Evolutionary conservation across 2,797 vertebrate species (phyloP), one percentile per base, ranked within the genome.

Genomic region (Glossophaga mutica): DNA sequence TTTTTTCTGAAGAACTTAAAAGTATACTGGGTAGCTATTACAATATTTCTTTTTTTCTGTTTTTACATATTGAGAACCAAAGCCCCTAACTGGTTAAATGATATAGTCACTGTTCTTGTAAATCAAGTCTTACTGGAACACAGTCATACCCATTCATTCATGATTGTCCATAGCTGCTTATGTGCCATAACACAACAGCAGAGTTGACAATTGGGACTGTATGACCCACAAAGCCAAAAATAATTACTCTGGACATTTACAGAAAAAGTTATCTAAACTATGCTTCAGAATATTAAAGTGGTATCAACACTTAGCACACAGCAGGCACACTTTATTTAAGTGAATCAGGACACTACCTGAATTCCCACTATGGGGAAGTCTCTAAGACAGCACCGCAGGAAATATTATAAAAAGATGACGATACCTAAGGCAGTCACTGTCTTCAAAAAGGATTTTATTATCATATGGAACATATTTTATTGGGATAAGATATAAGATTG

Each of bases 1-100:
- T 79, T 87, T 94, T 94, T 87, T 92, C 77, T 76, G 15, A 94
- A 94, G 34, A 87, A 90, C n/a, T 82, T 89, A 68, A 90, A 83
- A 68, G 91, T 90, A 59, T 12, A 59, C 24, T 76, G 19, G 57
- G 46, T 2, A 74, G 21, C 37, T 84, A 93, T 39, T 79, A 93
- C 26, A 87, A 81, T 78, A n/a, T 74, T 19, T 78, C 39, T 55
- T 16, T 74, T 19, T 21, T 7, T 46, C 22, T 55, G 11, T 39
- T 34, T 94, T 93, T 89, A 34, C 9, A 77, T n/a, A 84, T 7
- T 85, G 50, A 81, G 50, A 81, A 76, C 0, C 74, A 42, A 94
- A 76, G 16, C 62, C 29, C 3, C 48, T 3, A 86, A 37, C 4
- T 73, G 50, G 18, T 78, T 92, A 94, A 89, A 83, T 44, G 46